phyloP scores from a whole-genome alignment of 2,888 invertebrate species.

The Diarsia dahlii region DNA sequence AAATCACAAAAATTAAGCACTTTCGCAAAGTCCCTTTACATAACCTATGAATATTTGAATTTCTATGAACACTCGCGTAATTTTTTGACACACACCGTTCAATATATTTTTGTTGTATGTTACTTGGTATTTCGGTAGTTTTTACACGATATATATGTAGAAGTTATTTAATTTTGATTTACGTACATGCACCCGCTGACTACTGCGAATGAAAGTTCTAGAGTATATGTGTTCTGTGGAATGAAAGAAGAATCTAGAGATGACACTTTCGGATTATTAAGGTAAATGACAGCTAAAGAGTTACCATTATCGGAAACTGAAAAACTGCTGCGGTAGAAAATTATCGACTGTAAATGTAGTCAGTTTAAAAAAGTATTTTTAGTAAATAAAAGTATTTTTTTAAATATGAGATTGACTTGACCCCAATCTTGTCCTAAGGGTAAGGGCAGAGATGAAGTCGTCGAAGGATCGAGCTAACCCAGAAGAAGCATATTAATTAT shows the following conservation, averaged over 20 bases:
- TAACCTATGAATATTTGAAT: conserved; percentile 76
- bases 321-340: conserved; percentile 5
- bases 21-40: conserved; percentile 74
- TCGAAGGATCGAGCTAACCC: too few relatives aligned
- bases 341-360: too few relatives aligned
- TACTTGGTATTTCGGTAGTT: conserved; percentile 25
- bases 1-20: conserved; percentile 68
- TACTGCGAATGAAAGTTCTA: conserved; percentile 84
- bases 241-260: conserved; percentile 29
- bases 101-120: background rate
- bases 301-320: conserved; percentile 1
- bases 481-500: too few relatives aligned
- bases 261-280: background rate
- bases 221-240: too few relatives aligned
- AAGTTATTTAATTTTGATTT: conserved; percentile 59
- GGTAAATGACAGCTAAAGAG: conserved; percentile 19
- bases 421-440: too few relatives aligned
- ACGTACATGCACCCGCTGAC: conserved; percentile 84
- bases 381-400: too few relatives aligned
- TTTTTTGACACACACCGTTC: conserved; percentile 29
- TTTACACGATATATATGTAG: conserved; percentile 37
- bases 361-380: too few relatives aligned
- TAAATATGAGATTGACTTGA: too few relatives aligned
- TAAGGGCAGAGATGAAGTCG: too few relatives aligned
- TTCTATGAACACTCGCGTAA: conserved; percentile 32